These are phyloP conservation scores for Xiphophorus hellerii DNA, from an alignment of 2,113 vertebrate species.

Conservation along the genomic window DNA sequence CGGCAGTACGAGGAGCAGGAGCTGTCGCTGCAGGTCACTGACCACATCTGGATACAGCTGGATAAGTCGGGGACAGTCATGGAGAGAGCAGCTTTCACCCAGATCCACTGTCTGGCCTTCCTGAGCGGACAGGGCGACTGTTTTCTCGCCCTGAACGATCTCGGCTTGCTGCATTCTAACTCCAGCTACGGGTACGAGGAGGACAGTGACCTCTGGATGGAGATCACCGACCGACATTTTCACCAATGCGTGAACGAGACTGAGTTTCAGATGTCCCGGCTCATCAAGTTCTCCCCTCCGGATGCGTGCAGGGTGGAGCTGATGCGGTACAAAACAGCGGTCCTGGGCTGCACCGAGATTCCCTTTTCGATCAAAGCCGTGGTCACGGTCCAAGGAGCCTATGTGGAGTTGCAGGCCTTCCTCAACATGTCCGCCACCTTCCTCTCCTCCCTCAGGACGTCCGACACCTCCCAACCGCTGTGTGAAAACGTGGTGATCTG, in stretches of 20 bases:
- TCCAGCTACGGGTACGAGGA: slow-evolving; percentile 85
- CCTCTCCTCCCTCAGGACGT: slow-evolving; percentile 30
- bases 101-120: slow-evolving; percentile 90
- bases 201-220: slow-evolving; percentile 83
- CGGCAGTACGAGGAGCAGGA: slow-evolving; percentile 92
- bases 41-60: slow-evolving; percentile 90
- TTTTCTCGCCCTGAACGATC: slow-evolving; percentile 92
- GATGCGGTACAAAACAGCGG: slow-evolving; percentile 87
- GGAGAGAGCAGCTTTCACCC: slow-evolving; percentile 85
- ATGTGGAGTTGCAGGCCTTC: slow-evolving; percentile 92
- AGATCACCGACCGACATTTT: slow-evolving; percentile 86
- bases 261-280: slow-evolving; percentile 84
- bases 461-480: slow-evolving; percentile 66
- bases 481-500: slow-evolving; percentile 90
- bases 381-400: slow-evolving; percentile 92
- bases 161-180: slow-evolving; percentile 83
- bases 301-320: slow-evolving; percentile 92
- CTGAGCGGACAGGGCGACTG: slow-evolving; percentile 86
- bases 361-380: slow-evolving; percentile 90
- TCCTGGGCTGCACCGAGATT: slow-evolving; percentile 77
- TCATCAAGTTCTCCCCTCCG: slow-evolving; percentile 87
- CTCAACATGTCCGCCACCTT: slow-evolving; percentile 84
- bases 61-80: slow-evolving; percentile 82
- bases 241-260: slow-evolving; percentile 86
- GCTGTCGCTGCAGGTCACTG: slow-evolving; percentile 89